Evolutionary conservation across 2,113 vertebrate genomes (phyloP).

Genomic region (Arenaria interpres): DNA sequence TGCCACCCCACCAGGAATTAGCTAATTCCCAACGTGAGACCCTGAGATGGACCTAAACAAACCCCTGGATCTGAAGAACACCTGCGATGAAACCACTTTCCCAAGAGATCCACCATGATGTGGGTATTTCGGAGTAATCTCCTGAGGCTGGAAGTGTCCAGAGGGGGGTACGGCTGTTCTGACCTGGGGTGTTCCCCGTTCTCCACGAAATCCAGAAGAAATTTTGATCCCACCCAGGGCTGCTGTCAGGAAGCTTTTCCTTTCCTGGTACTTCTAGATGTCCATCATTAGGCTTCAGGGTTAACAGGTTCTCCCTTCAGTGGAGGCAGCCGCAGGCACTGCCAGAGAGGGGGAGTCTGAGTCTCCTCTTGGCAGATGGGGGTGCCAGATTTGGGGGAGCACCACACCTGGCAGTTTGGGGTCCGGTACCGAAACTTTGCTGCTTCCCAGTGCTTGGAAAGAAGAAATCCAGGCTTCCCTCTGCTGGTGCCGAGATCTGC

Average conservation of each 20-base stretch:
- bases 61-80: not conserved
- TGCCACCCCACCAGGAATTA: not conserved
- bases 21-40: accelerated
- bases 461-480: not conserved
- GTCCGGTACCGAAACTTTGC: accelerated
- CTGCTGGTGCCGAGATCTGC: not conserved
- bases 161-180: accelerated
- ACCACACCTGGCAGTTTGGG: not conserved
- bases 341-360: accelerated
- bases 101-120: accelerated
- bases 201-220: not conserved
- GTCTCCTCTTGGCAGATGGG: too few relatives aligned
- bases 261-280: not conserved
- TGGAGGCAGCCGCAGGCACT: accelerated
- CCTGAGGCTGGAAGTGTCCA: accelerated
- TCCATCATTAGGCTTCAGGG: not conserved
- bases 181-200: accelerated
- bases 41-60: not conserved
- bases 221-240: not conserved
- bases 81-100: not conserved
- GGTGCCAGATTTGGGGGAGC: not conserved
- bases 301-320: not conserved
- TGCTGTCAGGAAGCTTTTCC: not conserved
- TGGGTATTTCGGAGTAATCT: not conserved
- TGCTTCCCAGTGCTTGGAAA: not conserved